A percentile compares a stretch with the other conserved stretches of the same genome.
Conservation (phyloP, 2,113 vertebrate species). For the Peucedramus taeniatus region DNA sequence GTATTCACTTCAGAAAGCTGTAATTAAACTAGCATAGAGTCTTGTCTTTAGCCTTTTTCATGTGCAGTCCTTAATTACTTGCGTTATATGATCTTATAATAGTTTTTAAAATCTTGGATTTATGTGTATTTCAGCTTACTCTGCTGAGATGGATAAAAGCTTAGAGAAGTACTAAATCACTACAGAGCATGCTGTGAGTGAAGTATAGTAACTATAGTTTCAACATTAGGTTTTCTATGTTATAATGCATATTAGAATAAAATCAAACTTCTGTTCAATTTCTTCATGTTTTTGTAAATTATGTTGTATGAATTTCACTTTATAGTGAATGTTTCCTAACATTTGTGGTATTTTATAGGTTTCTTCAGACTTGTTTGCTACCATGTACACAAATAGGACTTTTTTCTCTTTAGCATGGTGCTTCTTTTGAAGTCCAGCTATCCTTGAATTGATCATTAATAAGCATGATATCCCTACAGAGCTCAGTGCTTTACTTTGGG, state of each 20-base stretch:
- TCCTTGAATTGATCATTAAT: not conserved
- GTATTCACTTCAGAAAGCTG: not conserved
- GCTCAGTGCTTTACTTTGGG: not conserved
- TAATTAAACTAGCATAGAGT: not conserved
- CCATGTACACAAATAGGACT: not conserved
- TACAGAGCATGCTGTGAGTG: not conserved
- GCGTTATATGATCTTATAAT: not conserved
- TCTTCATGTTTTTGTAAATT: not conserved
- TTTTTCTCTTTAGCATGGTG: not conserved
- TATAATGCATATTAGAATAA: not conserved
- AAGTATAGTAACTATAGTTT: not conserved
- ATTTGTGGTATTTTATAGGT: not conserved
- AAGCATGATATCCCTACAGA: not conserved
- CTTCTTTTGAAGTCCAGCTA: not conserved
- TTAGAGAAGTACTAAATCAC: not conserved
- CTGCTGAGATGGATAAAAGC: not conserved
- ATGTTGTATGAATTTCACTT: not conserved
- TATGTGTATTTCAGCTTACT: not conserved
- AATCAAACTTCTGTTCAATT: not conserved
- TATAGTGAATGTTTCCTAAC: not conserved
- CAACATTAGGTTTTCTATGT: not conserved
- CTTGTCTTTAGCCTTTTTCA: not conserved
- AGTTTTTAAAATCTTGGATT: not conserved
- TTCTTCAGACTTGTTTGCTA: not conserved
- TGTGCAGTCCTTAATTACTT: not conserved